phyloP scores from a whole-genome alignment of 2,113 vertebrate genomes.

The Condylura cristata region DNA sequence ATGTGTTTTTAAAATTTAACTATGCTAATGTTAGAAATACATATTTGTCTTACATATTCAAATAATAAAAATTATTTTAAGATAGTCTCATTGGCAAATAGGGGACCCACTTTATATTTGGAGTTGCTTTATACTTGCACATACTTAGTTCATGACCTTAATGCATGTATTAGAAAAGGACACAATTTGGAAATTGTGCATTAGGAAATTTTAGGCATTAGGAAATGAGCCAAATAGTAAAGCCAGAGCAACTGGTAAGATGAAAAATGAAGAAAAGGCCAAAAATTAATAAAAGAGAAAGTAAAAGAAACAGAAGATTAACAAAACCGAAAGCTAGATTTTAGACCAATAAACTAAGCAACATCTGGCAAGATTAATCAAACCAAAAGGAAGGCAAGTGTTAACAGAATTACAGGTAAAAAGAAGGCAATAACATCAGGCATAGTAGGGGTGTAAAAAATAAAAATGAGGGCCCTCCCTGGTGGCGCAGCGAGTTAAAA shows the following conservation, averaged over 20 bases:
- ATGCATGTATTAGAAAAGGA: neutral
- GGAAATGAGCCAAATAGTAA: slow-evolving; percentile 8
- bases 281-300: neutral
- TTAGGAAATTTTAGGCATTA: neutral
- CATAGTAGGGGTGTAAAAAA: neutral
- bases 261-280: neutral
- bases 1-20: too few species aligned
- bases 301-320: neutral
- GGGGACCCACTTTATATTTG: neutral
- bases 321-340: slow-evolving; percentile 1
- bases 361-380: slow-evolving; percentile 30
- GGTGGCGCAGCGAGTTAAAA: too few species aligned
- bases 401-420: neutral
- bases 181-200: neutral
- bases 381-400: neutral
- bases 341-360: neutral
- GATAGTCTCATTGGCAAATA: neutral
- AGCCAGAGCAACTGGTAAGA: neutral
- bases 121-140: neutral
- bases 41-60: neutral
- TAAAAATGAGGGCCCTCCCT: too few species aligned
- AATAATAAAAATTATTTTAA: neutral
- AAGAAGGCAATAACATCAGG: neutral
- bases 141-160: slow-evolving; percentile 13
- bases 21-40: neutral